Conservation (phyloP, 2,888 invertebrate species). For the Hofmannophila pseudospretella region DNA sequence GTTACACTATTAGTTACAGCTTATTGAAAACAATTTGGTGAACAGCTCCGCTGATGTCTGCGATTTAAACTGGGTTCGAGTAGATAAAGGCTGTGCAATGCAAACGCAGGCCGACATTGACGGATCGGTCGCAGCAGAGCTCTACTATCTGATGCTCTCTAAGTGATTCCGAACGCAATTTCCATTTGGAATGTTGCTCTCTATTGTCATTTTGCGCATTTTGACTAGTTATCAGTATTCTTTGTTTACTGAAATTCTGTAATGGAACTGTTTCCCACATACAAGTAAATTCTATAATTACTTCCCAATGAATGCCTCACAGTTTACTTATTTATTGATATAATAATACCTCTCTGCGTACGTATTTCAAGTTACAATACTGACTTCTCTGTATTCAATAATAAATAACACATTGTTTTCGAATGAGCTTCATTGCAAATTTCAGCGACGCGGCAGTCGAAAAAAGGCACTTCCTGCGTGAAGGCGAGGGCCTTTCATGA, state of each 20-base stretch:
- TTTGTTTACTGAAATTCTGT: constrained; percentile 36
- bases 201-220: constrained; percentile 48
- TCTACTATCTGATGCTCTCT: constrained; percentile 74
- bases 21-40: constrained; percentile 76
- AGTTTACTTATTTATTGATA: neutral
- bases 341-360: neutral
- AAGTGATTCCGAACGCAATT: constrained; percentile 72
- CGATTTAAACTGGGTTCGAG: constrained; percentile 63
- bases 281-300: neutral
- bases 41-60: constrained; percentile 70
- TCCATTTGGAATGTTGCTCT: constrained; percentile 67
- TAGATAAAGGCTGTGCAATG: constrained; percentile 74
- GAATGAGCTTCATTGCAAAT: constrained; percentile 72
- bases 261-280: neutral
- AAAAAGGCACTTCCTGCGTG: constrained; percentile 74
- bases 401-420: constrained; percentile 74
- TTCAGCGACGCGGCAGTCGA: constrained; percentile 57
- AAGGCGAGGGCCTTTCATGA: constrained; percentile 68
- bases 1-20: constrained; percentile 64
- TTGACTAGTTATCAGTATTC: constrained; percentile 43
- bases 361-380: neutral
- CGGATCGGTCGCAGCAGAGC: constrained; percentile 70
- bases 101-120: constrained; percentile 73
- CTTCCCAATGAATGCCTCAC: neutral
- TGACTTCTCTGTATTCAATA: constrained; percentile 29